Base-by-base conservation (phyloP, 1,140 invertebrate genomes). In the Cardiocondyla obscurior region DNA sequence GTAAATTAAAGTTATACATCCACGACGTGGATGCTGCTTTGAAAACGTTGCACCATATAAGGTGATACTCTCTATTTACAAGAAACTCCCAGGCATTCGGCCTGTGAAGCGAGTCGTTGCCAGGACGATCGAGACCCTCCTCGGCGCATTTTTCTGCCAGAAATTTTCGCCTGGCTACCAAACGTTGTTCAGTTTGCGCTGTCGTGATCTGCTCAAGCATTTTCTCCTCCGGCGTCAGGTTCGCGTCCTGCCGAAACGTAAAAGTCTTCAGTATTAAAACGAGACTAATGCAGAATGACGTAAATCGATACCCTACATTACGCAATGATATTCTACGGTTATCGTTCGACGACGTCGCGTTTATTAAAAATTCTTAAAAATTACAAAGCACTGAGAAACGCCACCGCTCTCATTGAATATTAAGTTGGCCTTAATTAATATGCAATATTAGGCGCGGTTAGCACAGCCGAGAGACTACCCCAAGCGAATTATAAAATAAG, bases 1-100 rank as follows among this genome's bases (percentile, higher is more conserved):
- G 95, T 70, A 97, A 93, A 93, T 97, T 97, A 89, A 97, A 97
- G 93, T 97, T 97, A 93, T 97, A 97, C 96, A 98, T 97, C 97
- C 97, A 98, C 0, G 97, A 97, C 1, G 97, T 97, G 36, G 97
- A 97, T 0, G 97, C 97, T 12, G 97, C 97, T 95, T 98, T 97
- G 92, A 97, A 98, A 70, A 98, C 95, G 91, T 97, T 97, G 91
- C 97, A 98, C 96, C 97, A 98, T 89, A 97, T 96, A 60, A 97
- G 94, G 89, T 96, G 97, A 91, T 97, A 96, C 89, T 97, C 96
- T 86, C 95, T 95, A 92, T 97, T 97, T 85, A 97, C 96, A 85
- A 97, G 95, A 90, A 97, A 98, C 90, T 98, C 97, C 97, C 97
- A 97, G 3, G 97, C 96, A 86, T 97, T 97, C 6, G 96, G 96